These are phyloP conservation scores for Lepidurus arcticus DNA, from an alignment of 1,140 invertebrate species.

Conservation along the genomic window DNA sequence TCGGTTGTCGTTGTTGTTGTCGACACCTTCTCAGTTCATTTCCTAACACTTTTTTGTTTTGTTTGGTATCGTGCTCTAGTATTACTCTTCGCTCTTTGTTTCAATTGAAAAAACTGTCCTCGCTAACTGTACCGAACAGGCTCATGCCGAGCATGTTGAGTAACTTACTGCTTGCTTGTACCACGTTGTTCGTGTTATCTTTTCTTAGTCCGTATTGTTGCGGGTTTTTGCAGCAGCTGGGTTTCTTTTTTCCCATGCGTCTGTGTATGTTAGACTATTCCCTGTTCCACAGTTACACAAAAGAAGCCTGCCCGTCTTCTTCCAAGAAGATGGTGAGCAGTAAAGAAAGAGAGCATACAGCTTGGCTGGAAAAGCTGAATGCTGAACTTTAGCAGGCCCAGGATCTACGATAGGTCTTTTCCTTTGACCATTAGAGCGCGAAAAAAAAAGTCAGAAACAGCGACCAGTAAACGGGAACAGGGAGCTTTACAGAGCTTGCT, in stretches of 20 bases:
- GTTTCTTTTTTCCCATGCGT: too few species aligned
- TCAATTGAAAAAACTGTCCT: background rate
- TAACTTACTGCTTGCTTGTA: too few species aligned
- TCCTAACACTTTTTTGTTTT: background rate
- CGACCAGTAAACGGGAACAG: background rate
- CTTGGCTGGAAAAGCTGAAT: background rate
- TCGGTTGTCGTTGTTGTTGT: background rate
- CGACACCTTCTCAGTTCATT: background rate
- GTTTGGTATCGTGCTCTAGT: background rate
- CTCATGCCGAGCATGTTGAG: too few species aligned
- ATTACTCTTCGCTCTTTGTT: background rate
- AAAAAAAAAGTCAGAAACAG: background rate
- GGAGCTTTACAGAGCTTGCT: conserved; percentile 4
- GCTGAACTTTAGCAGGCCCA: background rate
- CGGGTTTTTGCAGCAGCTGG: background rate
- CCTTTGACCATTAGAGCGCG: background rate
- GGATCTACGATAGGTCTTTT: conserved; percentile 15
- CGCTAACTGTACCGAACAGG: too few species aligned
- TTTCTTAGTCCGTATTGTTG: background rate
- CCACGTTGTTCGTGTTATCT: background rate
- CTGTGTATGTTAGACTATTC: background rate
- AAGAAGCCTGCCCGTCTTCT: background rate
- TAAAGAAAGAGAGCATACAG: background rate
- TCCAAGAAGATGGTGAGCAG: background rate
- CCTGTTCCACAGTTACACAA: background rate